These are phyloP conservation scores for Notothenia rossii DNA, from an alignment of 2,113 vertebrate genomes.

Conservation along the genomic window DNA sequence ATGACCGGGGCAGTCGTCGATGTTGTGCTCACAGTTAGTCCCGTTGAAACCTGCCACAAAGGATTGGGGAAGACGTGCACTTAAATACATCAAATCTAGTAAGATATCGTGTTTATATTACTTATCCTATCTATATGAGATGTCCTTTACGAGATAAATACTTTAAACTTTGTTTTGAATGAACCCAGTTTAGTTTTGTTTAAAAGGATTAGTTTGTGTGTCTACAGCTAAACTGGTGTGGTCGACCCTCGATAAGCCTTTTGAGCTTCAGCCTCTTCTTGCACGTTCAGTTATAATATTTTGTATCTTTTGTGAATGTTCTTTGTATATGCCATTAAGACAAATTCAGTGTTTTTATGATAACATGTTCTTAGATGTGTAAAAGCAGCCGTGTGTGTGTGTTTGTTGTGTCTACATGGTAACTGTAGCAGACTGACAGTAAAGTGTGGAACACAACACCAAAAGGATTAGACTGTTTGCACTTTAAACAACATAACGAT, in stretches of 20 bases:
- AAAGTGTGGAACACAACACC: conserved; percentile 34
- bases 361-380: conserved; percentile 14
- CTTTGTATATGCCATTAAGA: no score
- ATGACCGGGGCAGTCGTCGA: conserved; percentile 93
- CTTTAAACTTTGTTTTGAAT: no score
- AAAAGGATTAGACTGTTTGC: conserved; percentile 67
- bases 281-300: no score
- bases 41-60: conserved; percentile 90
- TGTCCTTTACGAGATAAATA: no score
- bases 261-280: no score
- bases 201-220: no score
- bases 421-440: conserved; percentile 39
- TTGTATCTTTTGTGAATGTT: no score
- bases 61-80: background rate
- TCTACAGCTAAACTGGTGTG: no score
- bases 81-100: background rate
- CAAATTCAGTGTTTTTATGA: background rate
- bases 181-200: no score
- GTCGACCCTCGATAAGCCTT: no score
- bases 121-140: no score
- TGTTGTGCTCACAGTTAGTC: conserved; percentile 91
- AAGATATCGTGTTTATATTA: background rate
- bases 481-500: conserved; percentile 63
- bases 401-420: conserved; percentile 41
- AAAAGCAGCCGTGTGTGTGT: conserved; percentile 24